These are phyloP conservation scores for Cyaniris semiargus DNA, from an alignment of 2,888 invertebrate species.

Conservation along the genomic window DNA sequence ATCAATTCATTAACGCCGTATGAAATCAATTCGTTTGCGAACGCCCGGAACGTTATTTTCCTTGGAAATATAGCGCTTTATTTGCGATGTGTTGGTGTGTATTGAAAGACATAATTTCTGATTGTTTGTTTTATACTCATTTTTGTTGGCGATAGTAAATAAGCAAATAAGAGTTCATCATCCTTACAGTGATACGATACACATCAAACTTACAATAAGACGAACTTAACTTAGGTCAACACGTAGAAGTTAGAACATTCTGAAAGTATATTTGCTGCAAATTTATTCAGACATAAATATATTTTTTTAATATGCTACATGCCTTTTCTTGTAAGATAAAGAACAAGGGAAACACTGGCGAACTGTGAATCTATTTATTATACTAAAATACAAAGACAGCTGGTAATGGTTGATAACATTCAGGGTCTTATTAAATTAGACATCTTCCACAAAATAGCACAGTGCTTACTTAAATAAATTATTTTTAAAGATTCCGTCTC, in stretches of 20 bases:
- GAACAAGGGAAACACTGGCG: too few relatives aligned
- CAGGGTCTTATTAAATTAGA: too few relatives aligned
- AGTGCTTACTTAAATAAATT: neutral
- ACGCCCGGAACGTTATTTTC: conserved; percentile 11
- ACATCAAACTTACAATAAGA: too few relatives aligned
- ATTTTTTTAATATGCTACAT: too few relatives aligned
- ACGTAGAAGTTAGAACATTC: too few relatives aligned
- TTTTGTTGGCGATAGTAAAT: neutral
- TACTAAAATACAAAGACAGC: neutral
- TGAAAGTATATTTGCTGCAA: too few relatives aligned
- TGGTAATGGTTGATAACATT: too few relatives aligned
- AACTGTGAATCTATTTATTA: neutral
- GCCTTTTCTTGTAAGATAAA: too few relatives aligned
- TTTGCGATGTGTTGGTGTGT: neutral
- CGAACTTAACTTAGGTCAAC: too few relatives aligned
- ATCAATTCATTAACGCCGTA: conserved; percentile 61
- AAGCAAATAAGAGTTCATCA: neutral
- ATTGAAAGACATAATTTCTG: neutral
- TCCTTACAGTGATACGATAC: too few relatives aligned
- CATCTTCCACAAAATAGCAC: neutral
- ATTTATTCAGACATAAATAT: too few relatives aligned
- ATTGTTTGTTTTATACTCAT: neutral
- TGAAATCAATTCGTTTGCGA: conserved; percentile 47
- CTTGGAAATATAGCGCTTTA: neutral
- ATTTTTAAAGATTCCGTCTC: neutral